phyloP scores from a whole-genome alignment of 2,797 vertebrate genomes.

The Pseudocheirus occidentalis region DNA sequence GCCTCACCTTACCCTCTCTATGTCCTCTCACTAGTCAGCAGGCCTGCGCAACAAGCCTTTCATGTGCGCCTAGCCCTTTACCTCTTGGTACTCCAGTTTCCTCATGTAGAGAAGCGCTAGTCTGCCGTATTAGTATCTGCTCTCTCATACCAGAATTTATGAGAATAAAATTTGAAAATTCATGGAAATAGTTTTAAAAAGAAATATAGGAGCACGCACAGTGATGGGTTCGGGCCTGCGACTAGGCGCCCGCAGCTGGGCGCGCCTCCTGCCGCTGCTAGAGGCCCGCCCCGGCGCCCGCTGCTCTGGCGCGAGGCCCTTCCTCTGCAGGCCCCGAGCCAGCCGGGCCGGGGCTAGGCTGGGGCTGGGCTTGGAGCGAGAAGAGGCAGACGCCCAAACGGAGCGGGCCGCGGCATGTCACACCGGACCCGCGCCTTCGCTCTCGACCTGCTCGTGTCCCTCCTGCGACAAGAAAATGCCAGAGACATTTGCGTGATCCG shows the following conservation, averaged over 20 bases:
- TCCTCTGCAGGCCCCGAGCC: background rate
- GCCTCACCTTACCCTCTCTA: background rate
- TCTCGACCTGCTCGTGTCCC: slow-evolving; percentile 89
- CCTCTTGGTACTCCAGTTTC: background rate
- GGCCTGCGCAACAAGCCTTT: background rate
- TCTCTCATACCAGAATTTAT: background rate
- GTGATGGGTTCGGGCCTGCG: background rate
- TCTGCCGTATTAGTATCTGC: background rate
- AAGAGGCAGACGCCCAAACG: background rate
- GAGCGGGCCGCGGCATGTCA: slow-evolving; percentile 49
- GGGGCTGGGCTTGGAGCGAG: no score
- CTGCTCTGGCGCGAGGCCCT: background rate
- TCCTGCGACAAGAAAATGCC: slow-evolving; percentile 95
- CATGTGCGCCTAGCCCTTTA: background rate
- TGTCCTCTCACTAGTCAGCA: background rate
- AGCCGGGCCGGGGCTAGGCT: background rate
- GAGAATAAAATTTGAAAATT: background rate
- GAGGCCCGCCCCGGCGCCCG: rapidly evolving
- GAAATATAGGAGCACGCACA: background rate
- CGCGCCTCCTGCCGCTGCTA: rapidly evolving
- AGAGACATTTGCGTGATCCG: slow-evolving; percentile 94
- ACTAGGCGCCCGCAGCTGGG: rapidly evolving
- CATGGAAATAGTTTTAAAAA: background rate
- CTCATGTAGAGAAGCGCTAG: background rate
- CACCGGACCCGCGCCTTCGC: slow-evolving; percentile 82